Evolutionary conservation across 2,113 vertebrate species (phyloP), one percentile per base, ranked within the genome.

Genomic region (Solea solea): DNA sequence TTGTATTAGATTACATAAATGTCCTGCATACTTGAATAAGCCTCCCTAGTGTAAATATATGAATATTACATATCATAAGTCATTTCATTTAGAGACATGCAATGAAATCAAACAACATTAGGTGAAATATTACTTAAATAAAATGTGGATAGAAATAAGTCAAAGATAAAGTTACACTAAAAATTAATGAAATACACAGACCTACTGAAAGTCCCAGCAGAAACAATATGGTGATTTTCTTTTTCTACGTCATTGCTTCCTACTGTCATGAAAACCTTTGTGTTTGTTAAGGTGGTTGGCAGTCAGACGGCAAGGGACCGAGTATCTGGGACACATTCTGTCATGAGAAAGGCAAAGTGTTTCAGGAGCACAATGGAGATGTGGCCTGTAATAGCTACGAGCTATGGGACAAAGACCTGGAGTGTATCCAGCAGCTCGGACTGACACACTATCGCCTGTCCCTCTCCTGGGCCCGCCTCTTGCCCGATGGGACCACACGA

Each of bases 361-460:
- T 95, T 85, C 94, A 90, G 88, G 95, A 95, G 83, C 96, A 98
- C 82, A 95, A 92, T 84, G 96, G 95, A 56, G 95, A 96, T 80
- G 92, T 97, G 71, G 94, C 96, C 94, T 96, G 96, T 93, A 95
- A 96, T 94, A 96, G 96, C 93, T 97, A 96, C 69, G 87, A 95
- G 93, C 94, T 96, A 89, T 97, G 96, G 97, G 94, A 96, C 76
- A 94, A 97, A 92, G 97, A 96, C 93, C 92, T 97, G 93, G 94
- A 94, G 94, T 97, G 96, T 91, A 95, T 98, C 93, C 95, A 91
- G 92, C 94, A 95, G 94, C 95, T 99, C 87, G 96, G 96, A 89
- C 93, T 98, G 92, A 97, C 95, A 71, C 96, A 98, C 95, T 98
- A 98, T 91, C 94, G 95, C 86, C 94, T 98, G 88, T 99, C 97